phyloP scores from a whole-genome alignment of 53 echinoderm and acorn worm genomes.

The Crossaster papposus region DNA sequence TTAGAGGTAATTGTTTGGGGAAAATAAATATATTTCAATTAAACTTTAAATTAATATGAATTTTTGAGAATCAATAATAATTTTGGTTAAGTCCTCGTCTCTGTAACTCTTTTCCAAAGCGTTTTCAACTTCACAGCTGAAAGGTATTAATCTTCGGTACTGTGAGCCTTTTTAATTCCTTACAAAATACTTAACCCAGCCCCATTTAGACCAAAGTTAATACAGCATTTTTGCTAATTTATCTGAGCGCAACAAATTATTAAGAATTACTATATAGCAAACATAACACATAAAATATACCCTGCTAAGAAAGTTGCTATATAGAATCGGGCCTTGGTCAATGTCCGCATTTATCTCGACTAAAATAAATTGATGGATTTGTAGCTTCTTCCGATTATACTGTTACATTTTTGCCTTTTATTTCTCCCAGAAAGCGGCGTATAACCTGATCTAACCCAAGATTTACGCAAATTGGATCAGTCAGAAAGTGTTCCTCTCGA shows the following conservation, averaged over 20 bases:
- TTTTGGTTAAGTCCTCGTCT: too few species aligned
- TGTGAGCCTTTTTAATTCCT: too few species aligned
- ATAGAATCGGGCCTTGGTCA: conserved; percentile 31
- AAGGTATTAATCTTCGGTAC: not conserved
- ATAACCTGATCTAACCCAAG: conserved; percentile 62
- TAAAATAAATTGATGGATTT: conserved; percentile 36
- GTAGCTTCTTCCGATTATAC: conserved; percentile 26
- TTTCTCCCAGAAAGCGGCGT: conserved; percentile 58
- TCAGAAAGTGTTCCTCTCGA: conserved; percentile 24
- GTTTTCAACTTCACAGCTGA: not conserved
- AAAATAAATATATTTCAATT: too few species aligned
- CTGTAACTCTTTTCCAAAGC: not conserved
- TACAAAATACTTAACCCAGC: too few species aligned
- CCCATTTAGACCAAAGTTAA: too few species aligned
- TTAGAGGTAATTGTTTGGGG: too few species aligned
- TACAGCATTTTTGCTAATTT: too few species aligned
- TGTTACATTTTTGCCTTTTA: conserved; percentile 64
- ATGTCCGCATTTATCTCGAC: conserved; percentile 21
- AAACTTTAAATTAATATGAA: too few species aligned
- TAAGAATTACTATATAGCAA: too few species aligned
- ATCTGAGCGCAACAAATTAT: too few species aligned
- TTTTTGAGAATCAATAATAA: too few species aligned
- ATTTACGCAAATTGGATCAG: conserved; percentile 59
- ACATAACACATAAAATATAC: not conserved
- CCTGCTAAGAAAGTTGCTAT: not conserved